phyloP scores from a whole-genome alignment of 2,113 vertebrate species.

The Crotophaga sulcirostris region DNA sequence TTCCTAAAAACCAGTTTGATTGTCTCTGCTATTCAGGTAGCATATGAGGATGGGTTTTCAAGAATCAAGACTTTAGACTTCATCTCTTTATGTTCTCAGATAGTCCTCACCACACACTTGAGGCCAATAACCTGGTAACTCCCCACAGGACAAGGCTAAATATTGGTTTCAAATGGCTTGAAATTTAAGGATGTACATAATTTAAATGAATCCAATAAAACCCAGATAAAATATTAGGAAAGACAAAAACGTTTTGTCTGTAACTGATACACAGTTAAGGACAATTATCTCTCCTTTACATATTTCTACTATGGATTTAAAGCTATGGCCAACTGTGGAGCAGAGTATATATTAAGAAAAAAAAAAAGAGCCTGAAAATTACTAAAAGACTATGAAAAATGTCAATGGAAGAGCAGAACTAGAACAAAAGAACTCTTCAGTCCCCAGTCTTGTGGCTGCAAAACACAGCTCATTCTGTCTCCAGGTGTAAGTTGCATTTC shows the following conservation, averaged over 20 bases:
- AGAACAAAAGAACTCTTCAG: not conserved
- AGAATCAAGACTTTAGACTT: not conserved
- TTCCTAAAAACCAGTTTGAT: not conserved
- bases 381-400: not conserved
- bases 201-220: not conserved
- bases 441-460: not conserved
- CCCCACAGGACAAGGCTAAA: not conserved
- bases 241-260: not conserved
- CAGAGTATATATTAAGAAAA: not conserved
- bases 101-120: not conserved
- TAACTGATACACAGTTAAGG: fast-evolving
- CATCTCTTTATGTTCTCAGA: not conserved
- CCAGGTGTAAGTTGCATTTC: not conserved
- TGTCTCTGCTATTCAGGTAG: not conserved
- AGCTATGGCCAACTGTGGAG: not conserved
- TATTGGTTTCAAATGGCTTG: not conserved
- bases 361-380: not conserved
- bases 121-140: not conserved
- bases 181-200: not conserved
- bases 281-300: not conserved
- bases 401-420: not conserved
- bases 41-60: not conserved
- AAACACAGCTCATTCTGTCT: not conserved
- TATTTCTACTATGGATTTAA: not conserved
- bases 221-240: not conserved